Percentiles rank a stretch among this genome's conserved stretches.
These are phyloP conservation scores for Sprattus sprattus DNA, from an alignment of 2,113 vertebrate species.

Conservation along the genomic window DNA sequence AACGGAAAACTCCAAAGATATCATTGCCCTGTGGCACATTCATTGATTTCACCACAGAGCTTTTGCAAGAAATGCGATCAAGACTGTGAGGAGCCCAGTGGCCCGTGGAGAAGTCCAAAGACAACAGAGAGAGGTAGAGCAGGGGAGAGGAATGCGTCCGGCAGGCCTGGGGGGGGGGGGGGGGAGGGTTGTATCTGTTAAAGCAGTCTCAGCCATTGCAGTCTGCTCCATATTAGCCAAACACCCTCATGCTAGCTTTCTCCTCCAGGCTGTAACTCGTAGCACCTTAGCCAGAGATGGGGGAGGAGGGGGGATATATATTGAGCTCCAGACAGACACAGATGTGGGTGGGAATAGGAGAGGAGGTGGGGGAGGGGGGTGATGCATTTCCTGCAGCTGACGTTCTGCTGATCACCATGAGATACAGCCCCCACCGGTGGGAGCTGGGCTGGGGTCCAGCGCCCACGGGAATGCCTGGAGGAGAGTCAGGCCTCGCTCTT, in stretches of 20 bases:
- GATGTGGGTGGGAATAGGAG: slow-evolving; percentile 23
- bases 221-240: slow-evolving; percentile 53
- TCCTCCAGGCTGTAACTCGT: slow-evolving; percentile 41
- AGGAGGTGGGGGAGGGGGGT: not conserved
- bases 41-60: slow-evolving; percentile 17
- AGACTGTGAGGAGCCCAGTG: slow-evolving; percentile 19
- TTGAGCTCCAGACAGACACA: slow-evolving; percentile 37
- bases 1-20: not conserved
- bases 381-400: slow-evolving; percentile 44
- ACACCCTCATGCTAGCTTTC: slow-evolving; percentile 19
- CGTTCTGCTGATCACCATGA: slow-evolving; percentile 44
- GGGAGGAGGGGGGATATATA: slow-evolving; percentile 20
- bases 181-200: slow-evolving; percentile 26
- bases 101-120: slow-evolving; percentile 35
- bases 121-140: slow-evolving; percentile 31
- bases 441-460: slow-evolving; percentile 16
- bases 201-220: slow-evolving; percentile 42
- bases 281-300: slow-evolving; percentile 26
- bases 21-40: not conserved
- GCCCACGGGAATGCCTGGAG: slow-evolving; percentile 21
- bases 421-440: slow-evolving; percentile 31
- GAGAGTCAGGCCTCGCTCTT: not conserved
- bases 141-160: not conserved
- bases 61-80: slow-evolving; percentile 24
- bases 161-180: not conserved